Percentiles rank a stretch among this genome's conserved stretches.
Evolutionary conservation across 2,888 invertebrate genomes (phyloP).

Genomic region (Deroplatys truncata): DNA sequence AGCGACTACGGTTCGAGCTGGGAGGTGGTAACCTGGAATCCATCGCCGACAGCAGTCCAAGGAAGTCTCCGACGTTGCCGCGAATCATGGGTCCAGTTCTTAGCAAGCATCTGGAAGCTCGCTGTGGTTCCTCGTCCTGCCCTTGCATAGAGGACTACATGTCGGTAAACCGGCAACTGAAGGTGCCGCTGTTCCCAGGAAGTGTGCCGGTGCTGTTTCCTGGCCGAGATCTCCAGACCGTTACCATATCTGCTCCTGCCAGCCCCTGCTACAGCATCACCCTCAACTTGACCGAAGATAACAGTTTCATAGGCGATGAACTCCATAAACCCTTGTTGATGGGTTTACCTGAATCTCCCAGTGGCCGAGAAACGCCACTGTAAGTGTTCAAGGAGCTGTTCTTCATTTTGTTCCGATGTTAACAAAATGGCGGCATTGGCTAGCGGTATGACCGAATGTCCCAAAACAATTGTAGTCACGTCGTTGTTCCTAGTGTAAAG

Average conservation of each 20-base stretch:
- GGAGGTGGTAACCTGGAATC: constrained; percentile 55
- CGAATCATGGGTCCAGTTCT: background rate
- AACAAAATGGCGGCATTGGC: no score
- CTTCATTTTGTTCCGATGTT: no score
- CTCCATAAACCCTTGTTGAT: background rate
- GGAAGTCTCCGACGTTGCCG: constrained; percentile 48
- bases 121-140: constrained; percentile 50
- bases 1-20: constrained; percentile 73
- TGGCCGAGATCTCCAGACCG: background rate
- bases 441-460: no score
- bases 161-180: background rate
- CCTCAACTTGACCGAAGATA: background rate
- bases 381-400: background rate
- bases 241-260: constrained; percentile 20
- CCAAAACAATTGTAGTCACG: no score
- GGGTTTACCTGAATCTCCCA: background rate
- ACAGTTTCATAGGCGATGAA: background rate
- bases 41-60: constrained; percentile 55
- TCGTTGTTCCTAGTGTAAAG: no score
- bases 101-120: background rate
- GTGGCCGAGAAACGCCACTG: background rate
- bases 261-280: background rate
- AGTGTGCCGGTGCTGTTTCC: constrained; percentile 24
- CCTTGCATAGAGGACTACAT: constrained; percentile 62
- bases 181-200: background rate